Base-by-base conservation (phyloP, 2,888 invertebrate genomes). In the Tillus elongatus region DNA sequence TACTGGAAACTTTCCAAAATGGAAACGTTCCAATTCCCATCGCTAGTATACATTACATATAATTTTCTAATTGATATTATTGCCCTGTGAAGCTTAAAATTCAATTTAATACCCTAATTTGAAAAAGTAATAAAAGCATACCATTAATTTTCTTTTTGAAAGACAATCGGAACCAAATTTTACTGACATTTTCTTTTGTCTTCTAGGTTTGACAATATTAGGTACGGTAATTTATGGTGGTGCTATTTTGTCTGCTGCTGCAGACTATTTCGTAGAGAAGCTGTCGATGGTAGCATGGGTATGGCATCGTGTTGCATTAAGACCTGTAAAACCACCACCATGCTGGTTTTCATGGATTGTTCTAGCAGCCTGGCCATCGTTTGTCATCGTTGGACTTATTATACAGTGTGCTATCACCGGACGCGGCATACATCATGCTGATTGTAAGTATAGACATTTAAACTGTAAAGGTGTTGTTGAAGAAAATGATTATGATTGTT, bases 191-290 rank as follows among this genome's bases (percentile, higher is more conserved):
- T n/a, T n/a, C n/a, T n/a, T n/a, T n/a, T n/a, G n/a, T n/a, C n/a
- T 64, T 64, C 3, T 63, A 76, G 76, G 74, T 42, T 61, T 83
- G 46, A 83, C 84, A 27, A 77, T 85, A 52, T 64, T 84, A 39
- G 82, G 82, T 19, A 84, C 84, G 9, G 74, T 79, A 47, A 69
- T 83, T n/a, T 81, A 83, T 49, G 86, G 86, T 13, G 81, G 80
- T 12, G 82, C 82, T 4, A 73, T 83, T 37, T 72, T 84, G 47
- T 73, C 81, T 6, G 72, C 74, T 9, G 74, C 79, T 2, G 67
- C 82, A 38, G 86, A 86, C 64, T 85, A 83, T 61, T 82, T 82
- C 62, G 72, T 84, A 40, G 83, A 84, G 59, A 70, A 75, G 54
- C 70, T 80, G 62, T 67, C 75, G 52, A 76, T 81, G 73, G 71